phyloP scores from a whole-genome alignment of 2,888 invertebrate genomes.

The Agriopis leucophaearia region DNA sequence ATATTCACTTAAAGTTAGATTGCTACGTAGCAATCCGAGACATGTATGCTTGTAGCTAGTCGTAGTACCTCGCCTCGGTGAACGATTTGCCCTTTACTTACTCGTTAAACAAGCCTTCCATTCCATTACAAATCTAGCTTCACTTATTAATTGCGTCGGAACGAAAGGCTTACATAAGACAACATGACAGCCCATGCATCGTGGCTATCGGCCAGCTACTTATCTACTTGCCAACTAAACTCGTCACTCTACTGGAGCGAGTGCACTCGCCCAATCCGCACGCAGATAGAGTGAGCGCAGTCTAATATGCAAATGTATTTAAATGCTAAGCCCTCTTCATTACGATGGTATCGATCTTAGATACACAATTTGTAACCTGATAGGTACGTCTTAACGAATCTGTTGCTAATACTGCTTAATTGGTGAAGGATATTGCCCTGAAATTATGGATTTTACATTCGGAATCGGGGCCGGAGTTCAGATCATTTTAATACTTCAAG shows the following conservation, averaged over 20 bases:
- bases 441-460: slow-evolving; percentile 14
- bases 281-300: slow-evolving; percentile 74
- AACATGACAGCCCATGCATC: slow-evolving; percentile 39
- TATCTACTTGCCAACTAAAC: slow-evolving; percentile 50
- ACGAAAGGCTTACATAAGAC: slow-evolving; percentile 37
- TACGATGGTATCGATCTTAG: slow-evolving; percentile 85
- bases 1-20: slow-evolving; percentile 1
- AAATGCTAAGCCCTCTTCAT: slow-evolving; percentile 86
- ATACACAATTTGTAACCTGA: slow-evolving; percentile 85
- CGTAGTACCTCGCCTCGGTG: slow-evolving; percentile 4
- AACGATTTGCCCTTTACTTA: slow-evolving; percentile 34
- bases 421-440: slow-evolving; percentile 34
- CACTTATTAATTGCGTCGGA: slow-evolving; percentile 38
- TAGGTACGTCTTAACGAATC: slow-evolving; percentile 79
- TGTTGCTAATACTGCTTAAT: slow-evolving; percentile 60
- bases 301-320: slow-evolving; percentile 87
- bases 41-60: neutral
- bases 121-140: slow-evolving; percentile 37
- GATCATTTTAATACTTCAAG: too few relatives aligned
- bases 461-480: neutral
- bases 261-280: slow-evolving; percentile 49
- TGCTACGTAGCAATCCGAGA: neutral
- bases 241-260: slow-evolving; percentile 45
- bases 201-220: slow-evolving; percentile 43
- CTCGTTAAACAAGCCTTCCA: slow-evolving; percentile 33